Percentiles rank a stretch among this genome's conserved stretches.
phyloP scores from a whole-genome alignment of 2,797 vertebrate species.

The Chrysocyon brachyurus region DNA sequence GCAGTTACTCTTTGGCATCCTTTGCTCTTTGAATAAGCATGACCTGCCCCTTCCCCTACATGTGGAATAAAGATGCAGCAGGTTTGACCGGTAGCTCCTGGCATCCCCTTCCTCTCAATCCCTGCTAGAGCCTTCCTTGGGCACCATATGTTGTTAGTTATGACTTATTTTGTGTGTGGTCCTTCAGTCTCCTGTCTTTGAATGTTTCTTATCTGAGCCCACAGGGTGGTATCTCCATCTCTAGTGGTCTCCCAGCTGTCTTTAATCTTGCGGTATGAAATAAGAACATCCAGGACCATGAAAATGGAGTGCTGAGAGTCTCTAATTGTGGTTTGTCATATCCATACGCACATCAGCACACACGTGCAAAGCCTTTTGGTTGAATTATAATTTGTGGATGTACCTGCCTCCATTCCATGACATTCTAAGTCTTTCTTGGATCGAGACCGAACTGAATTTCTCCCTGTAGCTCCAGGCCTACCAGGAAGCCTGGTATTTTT shows the following conservation, averaged over 20 bases:
- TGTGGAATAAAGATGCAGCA: not conserved
- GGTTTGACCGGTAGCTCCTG: not conserved
- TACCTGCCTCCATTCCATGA: too few relatives aligned
- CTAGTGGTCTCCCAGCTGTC: not conserved
- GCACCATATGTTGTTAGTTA: not conserved
- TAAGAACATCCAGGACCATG: not conserved
- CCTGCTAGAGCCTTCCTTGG: not conserved
- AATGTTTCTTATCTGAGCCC: not conserved
- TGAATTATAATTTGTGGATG: not conserved
- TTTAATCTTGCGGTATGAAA: not conserved
- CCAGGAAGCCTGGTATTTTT: not conserved
- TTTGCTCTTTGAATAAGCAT: not conserved
- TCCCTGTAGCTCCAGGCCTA: not conserved
- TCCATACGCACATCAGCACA: not conserved
- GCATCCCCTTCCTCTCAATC: too few relatives aligned
- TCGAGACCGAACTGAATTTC: accelerated
- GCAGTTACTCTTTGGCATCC: not conserved
- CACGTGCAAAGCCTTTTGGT: not conserved
- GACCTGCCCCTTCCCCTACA: not conserved
- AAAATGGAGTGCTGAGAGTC: not conserved
- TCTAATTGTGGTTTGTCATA: not conserved
- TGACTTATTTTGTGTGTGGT: not conserved
- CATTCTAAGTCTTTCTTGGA: not conserved
- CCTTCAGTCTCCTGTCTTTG: not conserved
- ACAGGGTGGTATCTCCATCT: not conserved